Base-by-base conservation (phyloP, 2,797 vertebrate species). In the Falco columbarius region DNA sequence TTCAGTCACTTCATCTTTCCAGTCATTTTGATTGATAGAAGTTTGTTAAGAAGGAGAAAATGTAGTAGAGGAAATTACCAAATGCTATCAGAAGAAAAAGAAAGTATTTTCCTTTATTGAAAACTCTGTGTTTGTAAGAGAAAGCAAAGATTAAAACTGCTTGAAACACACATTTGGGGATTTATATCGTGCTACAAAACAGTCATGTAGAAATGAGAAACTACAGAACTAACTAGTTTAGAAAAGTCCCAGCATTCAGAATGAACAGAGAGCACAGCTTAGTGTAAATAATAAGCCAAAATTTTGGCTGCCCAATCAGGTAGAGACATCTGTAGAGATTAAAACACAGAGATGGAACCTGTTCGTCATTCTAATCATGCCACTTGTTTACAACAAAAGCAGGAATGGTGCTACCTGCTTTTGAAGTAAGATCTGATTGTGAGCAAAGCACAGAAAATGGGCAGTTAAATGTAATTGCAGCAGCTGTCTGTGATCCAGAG, bases 321-420 rank as follows among this genome's bases (percentile, higher is more conserved):
- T 79, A 77, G 71, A 49, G 32, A 74, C 67, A 77, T 76, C 82
- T 94, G 80, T 40, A 24, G 80, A 95, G 93, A 84, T 89, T 68
- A 80, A 79, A 94, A 84, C 63, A 8, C 10, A 32, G 81, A 68
- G 81, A 16, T 40, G 73, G 75, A 61, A 52, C 71, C 83, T 5
- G 7, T 73, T 96, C 88, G 11, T 84, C 83, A 88, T 93, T 85
- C 93, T 77, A 72, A 95, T 97, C 94, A 93, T 95, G 90, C 65
- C 90, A 38, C 44, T 98, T 96, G 89, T 97, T 96, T 93, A 14
- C 49, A 75, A 79, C 68, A 52, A 88, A 90, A 74, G 83, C 93
- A 93, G 58, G 81, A 86, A 63, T 80, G 61, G 67, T 95, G 58
- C 89, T 97, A 47, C 95, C 97, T 97, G 91, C 88, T 90, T 93